Conservation (phyloP, 2,797 vertebrate genomes). For the Valencia hispanica region DNA sequence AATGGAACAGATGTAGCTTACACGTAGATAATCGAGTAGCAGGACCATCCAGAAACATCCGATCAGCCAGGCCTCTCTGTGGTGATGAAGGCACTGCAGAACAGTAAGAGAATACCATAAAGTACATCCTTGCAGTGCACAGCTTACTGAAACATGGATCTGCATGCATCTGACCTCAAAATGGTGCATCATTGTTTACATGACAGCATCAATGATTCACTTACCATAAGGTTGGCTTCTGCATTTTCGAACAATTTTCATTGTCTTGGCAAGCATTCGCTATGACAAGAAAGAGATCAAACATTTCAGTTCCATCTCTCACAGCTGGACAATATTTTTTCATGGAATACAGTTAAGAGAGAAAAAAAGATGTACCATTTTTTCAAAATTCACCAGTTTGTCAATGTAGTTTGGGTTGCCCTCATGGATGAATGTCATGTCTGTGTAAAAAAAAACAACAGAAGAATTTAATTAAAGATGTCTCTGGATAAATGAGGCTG, state of each 20-base stretch:
- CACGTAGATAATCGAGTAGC: slow-evolving; percentile 85
- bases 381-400: slow-evolving; percentile 96
- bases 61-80: slow-evolving; percentile 86
- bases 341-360: not conserved
- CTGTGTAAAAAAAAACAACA: slow-evolving; percentile 64
- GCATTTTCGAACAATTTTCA: slow-evolving; percentile 87
- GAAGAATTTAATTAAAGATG: not conserved
- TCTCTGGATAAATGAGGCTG: not conserved
- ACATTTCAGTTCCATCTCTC: not conserved
- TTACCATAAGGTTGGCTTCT: slow-evolving; percentile 86
- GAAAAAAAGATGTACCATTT: slow-evolving; percentile 86
- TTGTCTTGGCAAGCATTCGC: slow-evolving; percentile 92
- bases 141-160: not conserved
- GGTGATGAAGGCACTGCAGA: slow-evolving; percentile 88
- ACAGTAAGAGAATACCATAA: not conserved
- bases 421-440: slow-evolving; percentile 97
- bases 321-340: not conserved
- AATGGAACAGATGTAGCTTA: slow-evolving; percentile 64
- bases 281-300: slow-evolving; percentile 58
- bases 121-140: not conserved
- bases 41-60: slow-evolving; percentile 86
- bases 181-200: not conserved
- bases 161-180: not conserved
- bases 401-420: slow-evolving; percentile 92
- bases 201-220: slow-evolving; percentile 19